Evolutionary conservation across 2,113 vertebrate species (phyloP).

Genomic region (Motacilla alba): DNA sequence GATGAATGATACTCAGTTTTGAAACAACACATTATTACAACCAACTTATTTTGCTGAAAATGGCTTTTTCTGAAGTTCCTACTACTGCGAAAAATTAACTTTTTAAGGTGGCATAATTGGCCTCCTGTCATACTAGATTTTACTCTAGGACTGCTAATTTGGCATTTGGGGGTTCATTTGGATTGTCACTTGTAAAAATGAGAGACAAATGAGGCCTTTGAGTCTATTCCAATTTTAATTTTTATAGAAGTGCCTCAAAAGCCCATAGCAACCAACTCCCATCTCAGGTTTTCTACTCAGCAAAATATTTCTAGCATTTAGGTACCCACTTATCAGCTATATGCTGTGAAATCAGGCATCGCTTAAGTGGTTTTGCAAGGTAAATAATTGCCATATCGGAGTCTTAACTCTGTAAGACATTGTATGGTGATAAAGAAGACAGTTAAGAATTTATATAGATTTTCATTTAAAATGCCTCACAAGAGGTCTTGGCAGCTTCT

Average conservation of each 20-base stretch:
- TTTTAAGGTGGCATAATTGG: neutral
- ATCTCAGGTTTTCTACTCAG: neutral
- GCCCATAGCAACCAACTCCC: neutral
- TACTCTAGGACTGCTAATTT: neutral
- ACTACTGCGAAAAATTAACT: neutral
- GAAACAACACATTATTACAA: neutral
- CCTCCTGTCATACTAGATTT: neutral
- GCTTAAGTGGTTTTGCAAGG: neutral
- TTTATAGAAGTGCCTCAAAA: neutral
- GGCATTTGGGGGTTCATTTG: neutral
- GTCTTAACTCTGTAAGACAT: neutral
- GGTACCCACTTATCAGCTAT: neutral
- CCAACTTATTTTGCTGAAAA: neutral
- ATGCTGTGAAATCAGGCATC: neutral
- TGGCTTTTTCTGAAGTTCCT: neutral
- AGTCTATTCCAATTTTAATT: neutral
- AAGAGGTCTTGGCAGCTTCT: slow-evolving; percentile 8
- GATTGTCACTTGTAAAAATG: neutral
- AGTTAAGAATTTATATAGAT: neutral
- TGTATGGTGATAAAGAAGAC: neutral
- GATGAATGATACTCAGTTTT: neutral
- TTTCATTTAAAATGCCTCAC: neutral
- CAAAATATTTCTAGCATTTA: neutral
- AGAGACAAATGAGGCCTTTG: neutral
- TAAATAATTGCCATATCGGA: neutral